These are phyloP conservation scores for Cyprinodon tularosa DNA, from an alignment of 2,113 vertebrate species.

Conservation along the genomic window DNA sequence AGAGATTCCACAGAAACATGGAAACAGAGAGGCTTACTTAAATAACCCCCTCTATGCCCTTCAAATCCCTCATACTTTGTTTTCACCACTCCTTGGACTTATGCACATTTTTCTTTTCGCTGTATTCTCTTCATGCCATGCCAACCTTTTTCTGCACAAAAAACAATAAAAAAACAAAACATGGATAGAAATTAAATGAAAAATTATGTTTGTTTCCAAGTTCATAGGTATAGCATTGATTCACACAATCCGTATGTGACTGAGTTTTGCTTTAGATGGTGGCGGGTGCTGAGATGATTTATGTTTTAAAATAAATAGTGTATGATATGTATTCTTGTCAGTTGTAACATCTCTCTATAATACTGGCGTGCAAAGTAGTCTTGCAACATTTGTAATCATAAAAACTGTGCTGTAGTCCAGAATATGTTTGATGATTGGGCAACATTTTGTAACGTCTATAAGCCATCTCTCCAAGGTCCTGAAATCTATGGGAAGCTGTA, in stretches of 20 bases:
- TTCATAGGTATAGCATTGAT: constrained; percentile 9
- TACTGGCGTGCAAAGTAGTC: neutral
- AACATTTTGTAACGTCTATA: constrained; percentile 9
- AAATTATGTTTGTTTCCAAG: constrained; percentile 11
- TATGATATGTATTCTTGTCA: constrained; percentile 27
- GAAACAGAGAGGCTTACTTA: constrained; percentile 46
- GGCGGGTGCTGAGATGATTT: neutral
- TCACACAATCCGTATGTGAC: neutral
- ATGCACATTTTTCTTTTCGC: constrained; percentile 10
- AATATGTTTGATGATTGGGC: neutral
- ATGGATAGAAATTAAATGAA: neutral
- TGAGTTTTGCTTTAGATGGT: constrained; percentile 16
- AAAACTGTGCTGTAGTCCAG: constrained; percentile 2
- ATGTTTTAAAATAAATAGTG: constrained; percentile 21
- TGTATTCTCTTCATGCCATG: constrained; percentile 6
- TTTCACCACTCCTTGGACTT: constrained; percentile 22
- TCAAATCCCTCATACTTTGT: constrained; percentile 59
- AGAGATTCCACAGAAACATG: constrained; percentile 56
- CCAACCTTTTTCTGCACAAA: neutral
- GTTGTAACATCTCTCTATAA: constrained; percentile 44
- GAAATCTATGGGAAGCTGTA: neutral
- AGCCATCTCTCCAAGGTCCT: constrained; percentile 12
- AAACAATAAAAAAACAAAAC: neutral
- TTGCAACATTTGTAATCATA: constrained; percentile 23
- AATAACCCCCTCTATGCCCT: constrained; percentile 40